phyloP scores from a whole-genome alignment of 2,113 vertebrate genomes.

The Hymenochirus boettgeri region DNA sequence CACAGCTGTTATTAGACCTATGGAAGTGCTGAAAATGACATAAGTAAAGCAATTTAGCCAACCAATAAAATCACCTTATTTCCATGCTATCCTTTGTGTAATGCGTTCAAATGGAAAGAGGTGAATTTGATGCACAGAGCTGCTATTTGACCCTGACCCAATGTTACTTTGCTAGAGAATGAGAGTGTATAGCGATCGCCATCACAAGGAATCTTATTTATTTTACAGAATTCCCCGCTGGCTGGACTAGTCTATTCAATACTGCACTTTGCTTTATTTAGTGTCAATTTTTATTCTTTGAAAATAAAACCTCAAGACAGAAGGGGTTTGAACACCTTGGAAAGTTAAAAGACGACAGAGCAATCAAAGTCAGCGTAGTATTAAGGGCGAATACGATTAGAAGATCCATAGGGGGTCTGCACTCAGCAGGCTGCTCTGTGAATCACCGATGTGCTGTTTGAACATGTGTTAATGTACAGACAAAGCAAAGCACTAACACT shows the following conservation, averaged over 20 bases:
- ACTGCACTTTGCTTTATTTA: conserved; percentile 2
- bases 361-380: conserved; percentile 11
- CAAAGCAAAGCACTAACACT: neutral
- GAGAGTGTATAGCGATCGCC: neutral
- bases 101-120: neutral
- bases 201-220: neutral
- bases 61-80: too few species aligned
- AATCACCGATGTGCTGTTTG: conserved; percentile 24
- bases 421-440: conserved; percentile 24
- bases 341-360: conserved; percentile 10
- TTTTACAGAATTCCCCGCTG: neutral
- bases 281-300: conserved; percentile 1
- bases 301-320: conserved; percentile 4
- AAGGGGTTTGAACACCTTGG: neutral
- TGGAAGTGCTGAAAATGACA: too few species aligned
- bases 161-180: neutral
- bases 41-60: too few species aligned
- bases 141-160: neutral
- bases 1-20: too few species aligned
- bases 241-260: conserved; percentile 10
- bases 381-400: conserved; percentile 7
- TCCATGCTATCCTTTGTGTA: too few species aligned
- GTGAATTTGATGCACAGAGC: neutral
- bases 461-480: conserved; percentile 18
- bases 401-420: conserved; percentile 6